phyloP scores from a whole-genome alignment of 2,797 vertebrate genomes.

The Argyrosomus regius region DNA sequence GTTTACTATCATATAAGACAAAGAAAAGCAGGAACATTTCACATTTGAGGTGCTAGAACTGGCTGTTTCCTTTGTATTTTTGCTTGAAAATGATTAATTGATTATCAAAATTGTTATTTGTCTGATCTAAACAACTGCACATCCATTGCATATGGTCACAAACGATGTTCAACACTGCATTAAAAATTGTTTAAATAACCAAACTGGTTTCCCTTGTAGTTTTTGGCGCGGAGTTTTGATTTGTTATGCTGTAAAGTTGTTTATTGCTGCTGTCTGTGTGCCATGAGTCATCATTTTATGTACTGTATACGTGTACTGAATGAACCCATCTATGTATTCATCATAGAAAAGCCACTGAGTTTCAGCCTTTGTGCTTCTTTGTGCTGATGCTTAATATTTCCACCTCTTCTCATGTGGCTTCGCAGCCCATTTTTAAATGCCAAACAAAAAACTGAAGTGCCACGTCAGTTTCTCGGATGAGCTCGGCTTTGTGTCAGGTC shows the following conservation, averaged over 20 bases:
- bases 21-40: not conserved
- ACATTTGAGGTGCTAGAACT: not conserved
- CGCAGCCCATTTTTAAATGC: not conserved
- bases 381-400: constrained; percentile 29
- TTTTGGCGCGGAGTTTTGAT: not conserved
- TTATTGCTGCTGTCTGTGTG: not conserved
- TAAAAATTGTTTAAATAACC: not conserved
- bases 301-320: not conserved
- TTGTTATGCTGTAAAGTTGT: not conserved
- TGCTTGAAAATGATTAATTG: not conserved
- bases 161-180: not conserved
- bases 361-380: constrained; percentile 5
- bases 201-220: not conserved
- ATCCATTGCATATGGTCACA: not conserved
- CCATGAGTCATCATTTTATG: not conserved
- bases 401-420: constrained; percentile 14
- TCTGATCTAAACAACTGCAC: not conserved
- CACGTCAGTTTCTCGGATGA: constrained; percentile 4
- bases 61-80: not conserved
- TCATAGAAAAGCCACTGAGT: not conserved
- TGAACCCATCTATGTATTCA: not conserved
- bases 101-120: not conserved
- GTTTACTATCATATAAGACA: not conserved
- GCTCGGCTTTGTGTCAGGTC: not conserved
- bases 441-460: constrained; percentile 14